Conservation (phyloP, 2,797 vertebrate genomes). For the Saguinus oedipus region DNA sequence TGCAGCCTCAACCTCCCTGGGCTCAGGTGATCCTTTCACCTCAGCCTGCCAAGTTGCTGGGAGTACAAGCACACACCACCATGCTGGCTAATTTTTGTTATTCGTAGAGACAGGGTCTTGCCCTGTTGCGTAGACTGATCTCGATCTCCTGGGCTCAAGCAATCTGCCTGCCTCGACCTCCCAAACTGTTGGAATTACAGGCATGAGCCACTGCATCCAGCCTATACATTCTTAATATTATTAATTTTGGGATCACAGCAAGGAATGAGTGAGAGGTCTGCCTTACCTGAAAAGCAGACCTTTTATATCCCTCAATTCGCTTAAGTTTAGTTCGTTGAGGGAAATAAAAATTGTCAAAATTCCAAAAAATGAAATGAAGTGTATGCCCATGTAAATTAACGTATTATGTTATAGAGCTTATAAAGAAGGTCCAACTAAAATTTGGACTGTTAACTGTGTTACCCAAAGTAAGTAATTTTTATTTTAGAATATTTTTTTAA, state of each 20-base stretch:
- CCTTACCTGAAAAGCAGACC: neutral
- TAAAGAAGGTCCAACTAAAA: constrained; percentile 34
- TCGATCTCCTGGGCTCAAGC: too few species aligned
- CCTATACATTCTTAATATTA: neutral
- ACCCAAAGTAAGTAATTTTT: neutral
- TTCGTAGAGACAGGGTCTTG: too few species aligned
- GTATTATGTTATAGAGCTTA: neutral
- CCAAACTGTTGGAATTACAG: too few species aligned
- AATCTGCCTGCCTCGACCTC: too few species aligned
- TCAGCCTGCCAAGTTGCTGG: too few species aligned
- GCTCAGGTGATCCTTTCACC: too few species aligned
- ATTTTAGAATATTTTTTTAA: neutral
- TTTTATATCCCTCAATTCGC: neutral
- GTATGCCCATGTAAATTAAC: neutral
- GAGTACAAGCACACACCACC: too few species aligned
- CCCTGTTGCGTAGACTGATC: too few species aligned
- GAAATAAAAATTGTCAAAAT: neutral
- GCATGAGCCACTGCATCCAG: too few species aligned
- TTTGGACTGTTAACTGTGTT: neutral
- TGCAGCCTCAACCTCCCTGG: too few species aligned
- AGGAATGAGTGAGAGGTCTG: neutral
- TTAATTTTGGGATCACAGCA: neutral
- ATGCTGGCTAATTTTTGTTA: too few species aligned
- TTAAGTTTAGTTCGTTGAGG: constrained; percentile 26
- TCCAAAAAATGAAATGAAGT: neutral